Conservation (phyloP, 2,888 invertebrate species). For the Physocephala rufipes region DNA sequence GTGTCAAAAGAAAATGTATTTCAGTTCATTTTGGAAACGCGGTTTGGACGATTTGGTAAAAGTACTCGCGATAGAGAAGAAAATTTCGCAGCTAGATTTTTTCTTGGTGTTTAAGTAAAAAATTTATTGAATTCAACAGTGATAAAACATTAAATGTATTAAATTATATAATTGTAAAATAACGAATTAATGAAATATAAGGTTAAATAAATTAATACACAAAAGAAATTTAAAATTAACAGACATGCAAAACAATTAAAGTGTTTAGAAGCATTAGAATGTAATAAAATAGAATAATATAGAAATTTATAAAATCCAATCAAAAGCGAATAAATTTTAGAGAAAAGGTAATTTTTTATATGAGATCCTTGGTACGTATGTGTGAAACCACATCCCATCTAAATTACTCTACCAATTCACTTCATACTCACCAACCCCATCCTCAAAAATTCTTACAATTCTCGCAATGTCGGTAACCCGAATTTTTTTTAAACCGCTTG, state of each 20-base stretch:
- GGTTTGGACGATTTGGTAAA: constrained; percentile 25
- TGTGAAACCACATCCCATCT: no score
- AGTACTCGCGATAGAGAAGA: constrained; percentile 19
- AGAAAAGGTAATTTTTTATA: constrained; percentile 20
- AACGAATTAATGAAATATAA: neutral
- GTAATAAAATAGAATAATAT: constrained; percentile 34
- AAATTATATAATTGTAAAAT: neutral
- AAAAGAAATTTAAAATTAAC: constrained; percentile 7
- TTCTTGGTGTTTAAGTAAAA: neutral
- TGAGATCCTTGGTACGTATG: no score
- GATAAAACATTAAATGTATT: neutral
- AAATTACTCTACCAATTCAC: no score
- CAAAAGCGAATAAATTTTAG: constrained; percentile 20
- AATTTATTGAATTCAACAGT: neutral
- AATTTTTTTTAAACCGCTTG: no score
- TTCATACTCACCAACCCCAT: no score
- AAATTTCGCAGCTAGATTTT: constrained; percentile 5
- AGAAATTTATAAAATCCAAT: constrained; percentile 14
- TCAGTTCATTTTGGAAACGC: constrained; percentile 26
- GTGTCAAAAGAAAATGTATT: constrained; percentile 16
- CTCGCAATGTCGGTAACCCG: no score
- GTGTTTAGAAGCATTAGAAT: constrained; percentile 9
- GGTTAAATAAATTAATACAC: constrained; percentile 21
- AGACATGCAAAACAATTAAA: neutral
- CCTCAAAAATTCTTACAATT: no score